Base-by-base conservation (phyloP, 30 jellyfish, hydroid and myxozoan species). In the Pseudorhiza aurosa region DNA sequence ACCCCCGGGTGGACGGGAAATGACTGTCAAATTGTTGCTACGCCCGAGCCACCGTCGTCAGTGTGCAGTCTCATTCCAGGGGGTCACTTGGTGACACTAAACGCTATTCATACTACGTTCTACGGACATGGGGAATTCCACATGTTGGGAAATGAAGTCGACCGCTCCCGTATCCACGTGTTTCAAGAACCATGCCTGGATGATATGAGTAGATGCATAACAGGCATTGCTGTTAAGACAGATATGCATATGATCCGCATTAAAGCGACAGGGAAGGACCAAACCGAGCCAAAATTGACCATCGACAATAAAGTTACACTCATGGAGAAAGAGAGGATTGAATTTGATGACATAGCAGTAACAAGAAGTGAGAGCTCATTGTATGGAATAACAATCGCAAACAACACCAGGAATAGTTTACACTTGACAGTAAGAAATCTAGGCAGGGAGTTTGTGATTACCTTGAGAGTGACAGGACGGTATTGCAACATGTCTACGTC, bases 1-100 rank as follows among this genome's bases (percentile, higher is more conserved):
- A 39, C 94, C 46, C 75, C 67, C 37, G 94, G 94, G 18, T 82
- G 94, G 94, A 82, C 87, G 8, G 94, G 94, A 2, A 60, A 56
- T 12, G 82, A 68, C 28, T 82, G 94, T 53, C 94, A 82, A 82
- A 47, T 71, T 19, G 86, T 82, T 2, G 24, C 58, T 1, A 45
- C 94, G 0, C 82, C 87, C 4, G 87, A 82, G 35, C 81, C 87
- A 37, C 81, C 87, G 2, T 53, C 86, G 24, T 69, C 86, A 28
- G 82, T 21, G 0, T 82, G 94, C 60, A 37, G 75, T 43, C 19
- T 71, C 10, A 37, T 82, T 62, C 60, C 94, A 39, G 94, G 94
- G 45, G 94, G 94, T 43, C 94, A 82, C 60, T 17, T 82, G 22
- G 81, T 71, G 51, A 42, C 94, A 2, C 26, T 82, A 28, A 82